These are phyloP conservation scores for Scalopus aquaticus DNA, from an alignment of 2,113 vertebrate species.

Conservation along the genomic window DNA sequence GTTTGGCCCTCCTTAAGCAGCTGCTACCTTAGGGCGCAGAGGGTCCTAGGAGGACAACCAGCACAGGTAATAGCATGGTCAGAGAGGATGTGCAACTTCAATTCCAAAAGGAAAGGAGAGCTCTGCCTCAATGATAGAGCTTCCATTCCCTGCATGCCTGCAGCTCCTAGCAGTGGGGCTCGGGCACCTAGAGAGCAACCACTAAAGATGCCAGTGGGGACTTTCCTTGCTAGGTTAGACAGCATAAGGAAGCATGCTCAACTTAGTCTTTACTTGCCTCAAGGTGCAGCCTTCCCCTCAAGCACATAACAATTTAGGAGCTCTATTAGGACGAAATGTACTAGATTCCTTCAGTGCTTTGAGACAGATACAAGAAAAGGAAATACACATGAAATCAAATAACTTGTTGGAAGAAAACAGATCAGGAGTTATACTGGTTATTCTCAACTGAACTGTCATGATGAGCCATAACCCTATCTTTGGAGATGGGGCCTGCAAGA, in stretches of 20 bases:
- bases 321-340: neutral
- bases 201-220: neutral
- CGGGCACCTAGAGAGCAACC: neutral
- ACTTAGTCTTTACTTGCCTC: neutral
- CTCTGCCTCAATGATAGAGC: neutral
- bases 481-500: neutral
- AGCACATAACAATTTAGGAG: neutral
- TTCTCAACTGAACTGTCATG: neutral
- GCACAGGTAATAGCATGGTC: neutral
- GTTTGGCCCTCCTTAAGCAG: neutral
- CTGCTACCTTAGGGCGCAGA: neutral
- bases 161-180: neutral
- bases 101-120: neutral
- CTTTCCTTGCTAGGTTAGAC: fast-evolving
- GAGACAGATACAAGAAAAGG: neutral
- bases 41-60: neutral
- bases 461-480: neutral
- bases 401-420: neutral
- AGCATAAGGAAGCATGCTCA: neutral
- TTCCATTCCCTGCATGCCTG: neutral
- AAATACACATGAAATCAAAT: neutral
- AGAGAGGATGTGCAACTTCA: neutral
- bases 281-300: neutral
- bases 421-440: neutral
- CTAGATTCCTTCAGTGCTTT: neutral